A percentile compares a stretch with the other conserved stretches of the same genome.
Conservation (phyloP, 2,113 vertebrate species). For the Natator depressus region DNA sequence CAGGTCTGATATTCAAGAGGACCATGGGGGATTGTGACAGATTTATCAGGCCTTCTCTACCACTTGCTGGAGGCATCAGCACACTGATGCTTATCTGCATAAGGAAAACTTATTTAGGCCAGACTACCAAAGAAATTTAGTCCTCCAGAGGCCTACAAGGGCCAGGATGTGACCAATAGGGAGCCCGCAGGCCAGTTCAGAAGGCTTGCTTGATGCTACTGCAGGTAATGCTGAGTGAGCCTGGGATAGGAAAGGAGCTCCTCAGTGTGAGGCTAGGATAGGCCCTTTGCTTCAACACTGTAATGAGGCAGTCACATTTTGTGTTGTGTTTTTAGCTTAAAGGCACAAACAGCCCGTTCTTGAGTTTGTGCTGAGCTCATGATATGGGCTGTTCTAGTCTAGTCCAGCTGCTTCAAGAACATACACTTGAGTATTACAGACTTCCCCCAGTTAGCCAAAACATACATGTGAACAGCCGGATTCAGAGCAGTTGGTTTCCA, state of each 20-base stretch:
- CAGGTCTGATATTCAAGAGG: neutral
- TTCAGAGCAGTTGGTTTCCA: neutral
- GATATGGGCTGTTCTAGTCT: neutral
- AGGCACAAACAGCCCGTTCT: neutral
- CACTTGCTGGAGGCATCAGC: neutral
- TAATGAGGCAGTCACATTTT: neutral
- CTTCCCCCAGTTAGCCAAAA: neutral
- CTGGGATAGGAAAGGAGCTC: neutral
- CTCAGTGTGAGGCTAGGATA: neutral
- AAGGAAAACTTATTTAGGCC: neutral
- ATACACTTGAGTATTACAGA: neutral
- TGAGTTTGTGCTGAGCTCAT: neutral
- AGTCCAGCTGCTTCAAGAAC: neutral
- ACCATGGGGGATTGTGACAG: neutral
- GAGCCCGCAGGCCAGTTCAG: neutral
- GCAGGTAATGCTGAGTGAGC: neutral
- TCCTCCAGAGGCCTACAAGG: neutral
- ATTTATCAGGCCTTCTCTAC: neutral
- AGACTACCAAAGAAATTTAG: neutral
- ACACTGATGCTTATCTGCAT: neutral
- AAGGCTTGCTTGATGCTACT: neutral
- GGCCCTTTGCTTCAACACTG: neutral
- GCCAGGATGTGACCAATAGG: neutral
- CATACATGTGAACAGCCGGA: neutral
- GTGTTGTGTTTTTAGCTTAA: neutral